These are phyloP conservation scores for Luperina nickerlii DNA, from an alignment of 2,888 invertebrate genomes.

Conservation along the genomic window DNA sequence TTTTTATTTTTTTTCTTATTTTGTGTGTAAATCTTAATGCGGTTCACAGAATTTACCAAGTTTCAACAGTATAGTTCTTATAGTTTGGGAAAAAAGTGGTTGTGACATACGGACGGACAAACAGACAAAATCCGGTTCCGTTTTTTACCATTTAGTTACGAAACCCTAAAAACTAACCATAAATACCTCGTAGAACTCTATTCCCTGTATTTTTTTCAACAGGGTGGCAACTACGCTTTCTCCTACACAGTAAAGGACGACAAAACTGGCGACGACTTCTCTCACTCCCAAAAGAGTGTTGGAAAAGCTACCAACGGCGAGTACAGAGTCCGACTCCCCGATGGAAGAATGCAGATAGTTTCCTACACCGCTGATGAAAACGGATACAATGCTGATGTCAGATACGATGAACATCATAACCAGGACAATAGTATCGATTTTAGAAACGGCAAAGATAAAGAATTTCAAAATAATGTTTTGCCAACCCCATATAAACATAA, in stretches of 20 bases:
- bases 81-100: too few relatives aligned
- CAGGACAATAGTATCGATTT: slow-evolving; percentile 67
- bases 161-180: background rate
- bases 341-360: slow-evolving; percentile 92
- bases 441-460: slow-evolving; percentile 53
- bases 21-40: too few relatives aligned
- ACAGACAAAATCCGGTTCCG: too few relatives aligned
- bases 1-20: too few relatives aligned
- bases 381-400: slow-evolving; percentile 92
- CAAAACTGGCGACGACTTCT: slow-evolving; percentile 92
- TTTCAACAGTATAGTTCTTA: too few relatives aligned
- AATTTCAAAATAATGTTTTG: slow-evolving; percentile 44
- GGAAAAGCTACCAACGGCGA: slow-evolving; percentile 92
- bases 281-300: slow-evolving; percentile 91
- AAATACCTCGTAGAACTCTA: background rate
- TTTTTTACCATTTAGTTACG: too few relatives aligned
- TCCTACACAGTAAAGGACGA: slow-evolving; percentile 92
- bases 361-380: slow-evolving; percentile 92
- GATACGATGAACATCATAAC: slow-evolving; percentile 88
- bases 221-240: slow-evolving; percentile 91
- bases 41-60: too few relatives aligned
- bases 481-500: slow-evolving; percentile 35
- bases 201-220: slow-evolving; percentile 50
- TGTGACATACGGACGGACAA: too few relatives aligned
- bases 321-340: slow-evolving; percentile 92